phyloP scores from a whole-genome alignment of 2,888 invertebrate genomes.

The Pristionchus fissidentatus region DNA sequence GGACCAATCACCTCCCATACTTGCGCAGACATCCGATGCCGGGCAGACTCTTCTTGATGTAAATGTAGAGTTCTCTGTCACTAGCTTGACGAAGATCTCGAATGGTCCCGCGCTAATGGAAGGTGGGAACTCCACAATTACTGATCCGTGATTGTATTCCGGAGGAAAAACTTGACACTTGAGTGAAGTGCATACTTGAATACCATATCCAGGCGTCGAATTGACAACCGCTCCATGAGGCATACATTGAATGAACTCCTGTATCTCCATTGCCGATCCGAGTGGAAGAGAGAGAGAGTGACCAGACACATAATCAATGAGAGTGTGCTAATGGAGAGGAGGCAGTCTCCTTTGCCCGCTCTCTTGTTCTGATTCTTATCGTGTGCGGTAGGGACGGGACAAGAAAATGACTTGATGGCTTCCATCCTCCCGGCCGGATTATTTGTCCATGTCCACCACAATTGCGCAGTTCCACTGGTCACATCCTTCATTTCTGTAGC shows the following conservation, averaged over 20 bases:
- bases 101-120: not conserved
- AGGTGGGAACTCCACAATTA: not conserved
- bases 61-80: not conserved
- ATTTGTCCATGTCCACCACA: not conserved
- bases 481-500: not conserved
- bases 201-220: not conserved
- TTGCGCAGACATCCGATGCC: not conserved
- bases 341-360: no score
- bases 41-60: not conserved
- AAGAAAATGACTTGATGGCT: not conserved
- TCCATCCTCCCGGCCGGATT: not conserved
- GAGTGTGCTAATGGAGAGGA: no score
- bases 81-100: not conserved
- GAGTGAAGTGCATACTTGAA: not conserved
- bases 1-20: not conserved
- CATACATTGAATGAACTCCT: not conserved
- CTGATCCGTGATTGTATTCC: not conserved
- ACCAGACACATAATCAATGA: not conserved
- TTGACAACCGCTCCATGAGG: not conserved
- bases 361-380: not conserved
- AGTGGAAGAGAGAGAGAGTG: not conserved
- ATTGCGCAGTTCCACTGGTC: not conserved
- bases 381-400: not conserved
- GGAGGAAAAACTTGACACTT: not conserved
- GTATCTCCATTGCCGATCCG: not conserved